Evolutionary conservation across 2,797 vertebrate genomes (phyloP), one percentile per base, ranked within the genome.

Genomic region (Glossophaga mutica): DNA sequence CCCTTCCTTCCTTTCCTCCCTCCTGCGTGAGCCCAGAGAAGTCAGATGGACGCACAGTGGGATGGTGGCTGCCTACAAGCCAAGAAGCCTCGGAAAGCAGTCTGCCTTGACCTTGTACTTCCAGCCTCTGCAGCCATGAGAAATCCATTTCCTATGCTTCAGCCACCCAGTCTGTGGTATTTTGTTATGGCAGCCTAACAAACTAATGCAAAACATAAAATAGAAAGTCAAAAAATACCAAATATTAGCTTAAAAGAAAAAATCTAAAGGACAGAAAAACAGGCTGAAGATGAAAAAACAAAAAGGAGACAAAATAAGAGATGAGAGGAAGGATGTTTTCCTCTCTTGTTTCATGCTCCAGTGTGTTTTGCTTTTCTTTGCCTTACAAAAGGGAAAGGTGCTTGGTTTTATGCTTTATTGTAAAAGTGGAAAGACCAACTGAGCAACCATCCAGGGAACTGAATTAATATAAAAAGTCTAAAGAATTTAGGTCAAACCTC

Each of bases 381-480:
- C 65, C 48, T 90, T 24, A 71, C 19, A 86, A 93, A 84, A 32
- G 37, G 84, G 12, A 94, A 68, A 57, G 9, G 7, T 0, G 44
- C 73, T 44, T 84, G 34, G 5, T n/a, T 77, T 86, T 50, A 74
- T 32, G 44, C 84, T 89, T 85, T 46, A 42, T 68, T 76, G 87
- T 68, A 34, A 7, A 76, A 90, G n/a, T 59, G 9, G 42, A 77
- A 92, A 91, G 39, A 11, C 26, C 81, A 90, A 70, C 24, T 95
- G 37, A 86, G 68, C 37, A 82, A 71, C 86, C 52, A 79, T 32
- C 44, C 78, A 62, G 68, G 34, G 70, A 88, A 83, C 11, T 39
- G n/a, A 76, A 82, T 82, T 87, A 76, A 90, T 55, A 96, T 92
- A 62, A 92, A 95, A 89, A 52, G 7, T 19, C 78, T 57, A 84